These are phyloP conservation scores for Pteropus alecto DNA, from an alignment of 2,113 vertebrate genomes.

Conservation along the genomic window DNA sequence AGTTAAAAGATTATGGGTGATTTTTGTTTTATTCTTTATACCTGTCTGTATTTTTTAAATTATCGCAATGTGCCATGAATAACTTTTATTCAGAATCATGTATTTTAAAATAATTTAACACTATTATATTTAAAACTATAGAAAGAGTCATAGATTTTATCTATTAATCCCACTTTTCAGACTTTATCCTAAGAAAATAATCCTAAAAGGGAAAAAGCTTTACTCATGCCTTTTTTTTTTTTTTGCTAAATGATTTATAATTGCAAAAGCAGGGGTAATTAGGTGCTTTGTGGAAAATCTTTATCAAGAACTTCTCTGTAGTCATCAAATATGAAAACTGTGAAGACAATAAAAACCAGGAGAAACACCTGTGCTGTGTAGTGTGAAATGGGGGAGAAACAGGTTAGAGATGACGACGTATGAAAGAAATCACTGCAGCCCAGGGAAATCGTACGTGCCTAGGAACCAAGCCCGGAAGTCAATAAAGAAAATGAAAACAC, in stretches of 20 bases:
- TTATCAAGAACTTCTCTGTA: not conserved
- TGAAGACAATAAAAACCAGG: not conserved
- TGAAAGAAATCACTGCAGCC: not conserved
- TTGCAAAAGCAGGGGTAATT: not conserved
- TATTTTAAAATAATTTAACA: slow-evolving; percentile 12
- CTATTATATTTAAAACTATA: not conserved
- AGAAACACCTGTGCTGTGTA: too few species aligned
- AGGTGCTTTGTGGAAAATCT: not conserved
- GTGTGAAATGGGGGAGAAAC: not conserved
- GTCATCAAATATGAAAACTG: not conserved
- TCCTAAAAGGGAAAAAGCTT: not conserved
- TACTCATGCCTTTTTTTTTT: not conserved
- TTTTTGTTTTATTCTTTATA: slow-evolving; percentile 2
- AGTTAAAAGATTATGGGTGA: not conserved
- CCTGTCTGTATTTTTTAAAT: not conserved
- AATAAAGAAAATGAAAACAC: slow-evolving; percentile 42
- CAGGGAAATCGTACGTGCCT: not conserved
- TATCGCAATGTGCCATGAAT: not conserved
- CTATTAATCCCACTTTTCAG: not conserved
- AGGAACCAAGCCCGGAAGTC: not conserved
- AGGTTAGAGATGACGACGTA: not conserved
- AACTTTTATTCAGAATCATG: not conserved
- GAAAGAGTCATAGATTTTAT: not conserved
- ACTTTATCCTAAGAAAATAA: slow-evolving; percentile 10
- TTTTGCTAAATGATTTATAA: not conserved